Evolutionary conservation across 2,888 invertebrate genomes (phyloP).

Genomic region (Tenthredo scrophulariae): DNA sequence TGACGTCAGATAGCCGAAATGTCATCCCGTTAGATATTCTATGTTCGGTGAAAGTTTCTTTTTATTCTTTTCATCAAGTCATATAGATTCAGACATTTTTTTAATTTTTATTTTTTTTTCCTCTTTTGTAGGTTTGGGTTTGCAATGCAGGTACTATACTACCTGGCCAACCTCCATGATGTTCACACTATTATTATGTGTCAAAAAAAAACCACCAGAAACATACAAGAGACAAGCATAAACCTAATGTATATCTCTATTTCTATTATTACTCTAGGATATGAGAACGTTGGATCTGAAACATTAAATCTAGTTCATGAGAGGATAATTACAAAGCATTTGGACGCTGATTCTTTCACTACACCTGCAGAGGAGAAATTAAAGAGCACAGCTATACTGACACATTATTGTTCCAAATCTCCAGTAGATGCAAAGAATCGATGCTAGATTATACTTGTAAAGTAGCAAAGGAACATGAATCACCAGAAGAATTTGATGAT

Average conservation of each 20-base stretch:
- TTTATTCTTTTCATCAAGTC: background rate
- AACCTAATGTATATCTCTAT: background rate
- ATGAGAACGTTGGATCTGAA: background rate
- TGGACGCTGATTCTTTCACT: background rate
- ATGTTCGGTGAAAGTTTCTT: background rate
- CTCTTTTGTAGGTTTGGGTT: background rate
- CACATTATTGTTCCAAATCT: background rate
- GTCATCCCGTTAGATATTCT: background rate
- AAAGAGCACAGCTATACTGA: background rate
- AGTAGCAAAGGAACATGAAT: background rate
- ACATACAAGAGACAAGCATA: background rate
- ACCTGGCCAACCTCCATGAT: background rate
- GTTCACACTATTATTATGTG: background rate
- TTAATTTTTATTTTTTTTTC: no score
- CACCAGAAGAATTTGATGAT: background rate
- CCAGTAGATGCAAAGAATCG: background rate
- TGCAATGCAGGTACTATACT: background rate
- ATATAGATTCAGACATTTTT: background rate
- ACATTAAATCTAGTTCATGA: background rate
- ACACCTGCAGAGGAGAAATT: background rate
- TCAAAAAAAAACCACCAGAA: background rate
- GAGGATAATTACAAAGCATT: background rate
- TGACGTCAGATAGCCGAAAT: background rate
- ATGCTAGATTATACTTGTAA: background rate
- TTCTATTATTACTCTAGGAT: background rate